Percentiles rank a stretch among this genome's conserved stretches.
Conservation (phyloP, 2,888 invertebrate species). For the Meghimatium bilineatum region DNA sequence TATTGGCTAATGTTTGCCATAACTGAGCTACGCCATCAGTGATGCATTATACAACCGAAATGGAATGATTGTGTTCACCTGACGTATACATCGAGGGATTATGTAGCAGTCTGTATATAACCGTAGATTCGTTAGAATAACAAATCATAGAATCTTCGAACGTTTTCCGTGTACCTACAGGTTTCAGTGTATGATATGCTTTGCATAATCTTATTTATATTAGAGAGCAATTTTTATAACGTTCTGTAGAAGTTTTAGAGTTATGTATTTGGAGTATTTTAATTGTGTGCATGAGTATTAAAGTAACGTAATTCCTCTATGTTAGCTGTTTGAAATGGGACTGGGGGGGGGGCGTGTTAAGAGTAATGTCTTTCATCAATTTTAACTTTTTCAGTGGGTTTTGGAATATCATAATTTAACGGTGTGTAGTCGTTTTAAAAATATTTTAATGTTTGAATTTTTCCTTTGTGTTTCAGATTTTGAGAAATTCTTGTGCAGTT, state of each 20-base stretch:
- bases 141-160: neutral
- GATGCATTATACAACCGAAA: constrained; percentile 11
- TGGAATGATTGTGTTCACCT: constrained; percentile 18
- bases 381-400: too few species aligned
- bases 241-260: neutral
- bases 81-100: neutral
- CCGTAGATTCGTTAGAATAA: neutral
- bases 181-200: neutral
- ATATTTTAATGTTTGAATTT: too few species aligned
- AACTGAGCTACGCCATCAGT: neutral
- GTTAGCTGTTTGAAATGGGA: too few species aligned
- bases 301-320: too few species aligned
- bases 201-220: neutral
- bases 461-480: too few species aligned
- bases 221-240: neutral
- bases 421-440: too few species aligned
- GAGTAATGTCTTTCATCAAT: too few species aligned
- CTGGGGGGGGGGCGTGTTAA: too few species aligned
- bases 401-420: too few species aligned
- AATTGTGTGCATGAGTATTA: too few species aligned
- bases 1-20: constrained; percentile 26
- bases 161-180: neutral
- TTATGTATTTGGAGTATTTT: neutral
- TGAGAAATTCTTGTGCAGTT: too few species aligned
- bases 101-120: neutral